phyloP scores from a whole-genome alignment of 2,113 vertebrate species.

The Notarius quadriscutis region DNA sequence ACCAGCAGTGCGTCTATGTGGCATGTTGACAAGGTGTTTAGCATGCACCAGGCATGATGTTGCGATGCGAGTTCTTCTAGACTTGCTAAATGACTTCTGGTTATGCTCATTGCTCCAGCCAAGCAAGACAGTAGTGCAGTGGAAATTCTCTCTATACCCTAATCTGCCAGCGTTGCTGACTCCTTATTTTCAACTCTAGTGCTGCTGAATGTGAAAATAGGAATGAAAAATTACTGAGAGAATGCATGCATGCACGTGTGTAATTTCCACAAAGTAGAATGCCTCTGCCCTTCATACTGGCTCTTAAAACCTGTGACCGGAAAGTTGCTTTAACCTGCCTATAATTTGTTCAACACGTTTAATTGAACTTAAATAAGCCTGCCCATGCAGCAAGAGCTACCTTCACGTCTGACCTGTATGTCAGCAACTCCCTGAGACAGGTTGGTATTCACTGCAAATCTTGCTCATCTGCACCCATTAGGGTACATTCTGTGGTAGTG shows the following conservation, averaged over 20 bases:
- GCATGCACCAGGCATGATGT: slow-evolving; percentile 12
- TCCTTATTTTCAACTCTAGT: not conserved
- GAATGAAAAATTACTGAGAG: slow-evolving; percentile 28
- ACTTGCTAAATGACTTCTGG: slow-evolving; percentile 30
- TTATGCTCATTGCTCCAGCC: not conserved
- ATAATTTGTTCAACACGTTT: slow-evolving; percentile 58
- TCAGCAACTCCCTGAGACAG: slow-evolving; percentile 53
- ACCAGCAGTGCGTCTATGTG: slow-evolving; percentile 42
- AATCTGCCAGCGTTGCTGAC: not conserved
- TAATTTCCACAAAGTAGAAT: slow-evolving; percentile 47
- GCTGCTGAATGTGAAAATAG: slow-evolving; percentile 19
- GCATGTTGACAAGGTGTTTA: slow-evolving; percentile 44
- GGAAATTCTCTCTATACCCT: slow-evolving; percentile 15
- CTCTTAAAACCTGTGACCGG: slow-evolving; percentile 58
- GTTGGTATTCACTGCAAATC: slow-evolving; percentile 12
- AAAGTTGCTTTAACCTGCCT: slow-evolving; percentile 55
- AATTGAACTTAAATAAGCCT: slow-evolving; percentile 62
- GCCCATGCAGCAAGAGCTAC: slow-evolving; percentile 40
- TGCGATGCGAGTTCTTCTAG: slow-evolving; percentile 34
- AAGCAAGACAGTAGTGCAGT: not conserved
- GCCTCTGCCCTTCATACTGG: slow-evolving; percentile 28
- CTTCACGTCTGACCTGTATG: slow-evolving; percentile 64
- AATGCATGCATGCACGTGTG: slow-evolving; percentile 34
- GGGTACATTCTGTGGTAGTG: slow-evolving; percentile 11
- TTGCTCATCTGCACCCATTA: slow-evolving; percentile 24